These are phyloP conservation scores for Drosophila kepulauana DNA, from an alignment of 1,140 invertebrate species.

Conservation along the genomic window DNA sequence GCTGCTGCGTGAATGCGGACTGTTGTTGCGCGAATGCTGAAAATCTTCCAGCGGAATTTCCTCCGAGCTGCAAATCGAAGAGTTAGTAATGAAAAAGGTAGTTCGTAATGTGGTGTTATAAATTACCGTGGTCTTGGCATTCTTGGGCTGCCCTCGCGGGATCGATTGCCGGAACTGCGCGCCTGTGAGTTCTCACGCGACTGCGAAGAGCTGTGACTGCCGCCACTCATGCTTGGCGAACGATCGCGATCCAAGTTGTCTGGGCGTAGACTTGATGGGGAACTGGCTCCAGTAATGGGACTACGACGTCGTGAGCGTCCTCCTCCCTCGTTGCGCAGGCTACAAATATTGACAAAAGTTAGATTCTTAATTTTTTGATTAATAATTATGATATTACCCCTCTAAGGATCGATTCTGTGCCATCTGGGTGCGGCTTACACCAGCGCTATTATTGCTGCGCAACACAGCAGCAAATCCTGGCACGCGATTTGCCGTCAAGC, in stretches of 20 bases:
- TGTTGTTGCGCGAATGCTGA: conserved; percentile 84
- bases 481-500: conserved; percentile 86
- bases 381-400: conserved; percentile 53
- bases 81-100: background rate
- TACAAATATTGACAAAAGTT: conserved; percentile 21
- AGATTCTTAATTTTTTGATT: background rate
- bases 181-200: conserved; percentile 72
- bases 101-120: background rate
- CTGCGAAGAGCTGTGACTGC: conserved; percentile 73
- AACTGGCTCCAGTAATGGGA: conserved; percentile 59
- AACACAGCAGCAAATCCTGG: conserved; percentile 90
- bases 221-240: conserved; percentile 66
- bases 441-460: conserved; percentile 85
- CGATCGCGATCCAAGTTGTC: conserved; percentile 60
- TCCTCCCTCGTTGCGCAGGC: conserved; percentile 80
- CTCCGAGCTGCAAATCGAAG: conserved; percentile 86
- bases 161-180: conserved; percentile 85
- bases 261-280: conserved; percentile 48
- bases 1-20: conserved; percentile 68
- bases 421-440: conserved; percentile 80
- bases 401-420: conserved; percentile 81
- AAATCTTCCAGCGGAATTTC: conserved; percentile 95
- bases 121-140: conserved; percentile 88
- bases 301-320: conserved; percentile 77
- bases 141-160: conserved; percentile 90